phyloP scores from a whole-genome alignment of 2,888 invertebrate species.

The Plebejus argus region DNA sequence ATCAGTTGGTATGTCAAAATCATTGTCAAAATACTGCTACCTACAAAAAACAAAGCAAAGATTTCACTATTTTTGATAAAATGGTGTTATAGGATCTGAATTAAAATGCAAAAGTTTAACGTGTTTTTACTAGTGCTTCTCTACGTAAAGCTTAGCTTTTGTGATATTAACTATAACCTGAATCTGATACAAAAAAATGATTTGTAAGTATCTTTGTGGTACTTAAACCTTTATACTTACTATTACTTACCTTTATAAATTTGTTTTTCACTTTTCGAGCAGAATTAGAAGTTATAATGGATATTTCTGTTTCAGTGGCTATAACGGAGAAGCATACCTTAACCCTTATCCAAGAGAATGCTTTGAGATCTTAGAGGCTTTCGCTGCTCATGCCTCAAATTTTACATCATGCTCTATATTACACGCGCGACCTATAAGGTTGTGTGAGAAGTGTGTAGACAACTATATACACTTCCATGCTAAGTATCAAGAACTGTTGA shows the following conservation, averaged over 20 bases:
- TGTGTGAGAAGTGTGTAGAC: conserved; percentile 82
- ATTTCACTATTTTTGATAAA: background rate
- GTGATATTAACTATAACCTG: conserved; percentile 3
- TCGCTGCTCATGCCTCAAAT: conserved; percentile 79
- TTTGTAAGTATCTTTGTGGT: background rate
- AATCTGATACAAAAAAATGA: conserved; percentile 10
- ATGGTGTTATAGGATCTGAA: background rate
- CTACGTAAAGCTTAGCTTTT: background rate
- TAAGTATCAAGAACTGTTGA: conserved; percentile 75
- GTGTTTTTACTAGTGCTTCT: background rate
- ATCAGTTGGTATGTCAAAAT: background rate
- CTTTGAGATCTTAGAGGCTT: conserved; percentile 58
- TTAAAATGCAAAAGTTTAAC: background rate
- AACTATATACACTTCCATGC: conserved; percentile 73
- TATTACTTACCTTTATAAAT: no score
- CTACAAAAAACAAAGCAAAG: background rate
- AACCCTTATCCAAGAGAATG: conserved; percentile 53
- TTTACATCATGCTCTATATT: conserved; percentile 82
- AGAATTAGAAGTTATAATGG: background rate
- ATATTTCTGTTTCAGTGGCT: conserved; percentile 48
- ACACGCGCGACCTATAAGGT: conserved; percentile 81
- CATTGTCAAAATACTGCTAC: background rate
- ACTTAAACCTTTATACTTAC: no score
- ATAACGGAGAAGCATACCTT: conserved; percentile 43
- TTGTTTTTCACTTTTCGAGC: background rate